phyloP scores from a whole-genome alignment of 64 coral and sea anemone genomes.

The Pocillopora damicornis region DNA sequence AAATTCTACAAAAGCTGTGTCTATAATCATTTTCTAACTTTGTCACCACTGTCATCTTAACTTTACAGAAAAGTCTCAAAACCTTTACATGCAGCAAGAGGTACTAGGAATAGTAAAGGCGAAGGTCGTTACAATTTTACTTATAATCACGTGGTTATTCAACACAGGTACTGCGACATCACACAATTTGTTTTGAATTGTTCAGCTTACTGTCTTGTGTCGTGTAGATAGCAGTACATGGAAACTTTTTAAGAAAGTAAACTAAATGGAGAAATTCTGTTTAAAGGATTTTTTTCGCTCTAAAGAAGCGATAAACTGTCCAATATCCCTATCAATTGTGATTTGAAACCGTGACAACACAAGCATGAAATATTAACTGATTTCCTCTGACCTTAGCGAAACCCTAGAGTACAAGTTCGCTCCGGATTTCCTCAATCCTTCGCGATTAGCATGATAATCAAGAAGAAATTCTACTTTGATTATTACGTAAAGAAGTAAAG shows the following conservation, averaged over 20 bases:
- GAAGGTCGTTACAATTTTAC: neutral
- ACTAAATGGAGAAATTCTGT: neutral
- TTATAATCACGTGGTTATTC: neutral
- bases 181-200: conserved; percentile 28
- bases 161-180: too few species aligned
- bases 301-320: neutral
- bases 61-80: too few species aligned
- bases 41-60: too few species aligned
- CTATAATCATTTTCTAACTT: too few species aligned
- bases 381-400: neutral
- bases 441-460: neutral
- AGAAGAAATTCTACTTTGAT: neutral
- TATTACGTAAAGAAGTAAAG: neutral
- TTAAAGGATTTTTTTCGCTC: neutral
- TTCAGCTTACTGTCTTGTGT: conserved; percentile 1
- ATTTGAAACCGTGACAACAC: neutral
- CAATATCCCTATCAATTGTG: neutral
- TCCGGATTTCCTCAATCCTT: conserved; percentile 40
- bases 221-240: neutral
- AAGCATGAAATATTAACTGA: conserved; percentile 44
- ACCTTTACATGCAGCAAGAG: too few species aligned
- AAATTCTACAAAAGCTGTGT: too few species aligned
- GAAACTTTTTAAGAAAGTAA: neutral
- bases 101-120: too few species aligned
- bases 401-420: neutral